Evolutionary conservation across 2,888 invertebrate genomes (phyloP).

Genomic region (Polietes domitor): DNA sequence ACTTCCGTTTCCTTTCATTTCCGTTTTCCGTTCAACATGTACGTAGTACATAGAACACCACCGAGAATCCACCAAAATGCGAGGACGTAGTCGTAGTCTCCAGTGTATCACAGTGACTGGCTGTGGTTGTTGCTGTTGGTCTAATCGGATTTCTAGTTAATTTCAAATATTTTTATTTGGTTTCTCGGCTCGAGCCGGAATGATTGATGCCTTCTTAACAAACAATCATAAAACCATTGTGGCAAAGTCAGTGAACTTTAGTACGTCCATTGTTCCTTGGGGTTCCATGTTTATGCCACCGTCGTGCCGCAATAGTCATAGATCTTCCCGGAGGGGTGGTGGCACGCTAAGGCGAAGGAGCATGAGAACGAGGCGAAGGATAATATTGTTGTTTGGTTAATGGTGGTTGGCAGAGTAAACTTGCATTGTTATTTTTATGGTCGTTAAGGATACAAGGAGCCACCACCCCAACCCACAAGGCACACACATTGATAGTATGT

Average conservation of each 20-base stretch:
- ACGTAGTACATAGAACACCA: no score
- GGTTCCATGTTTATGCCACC: neutral
- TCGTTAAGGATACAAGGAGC: constrained; percentile 47
- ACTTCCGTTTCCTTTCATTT: neutral
- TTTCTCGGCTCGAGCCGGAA: neutral
- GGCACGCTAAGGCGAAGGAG: neutral
- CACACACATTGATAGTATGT: neutral
- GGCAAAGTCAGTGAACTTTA: constrained; percentile 52
- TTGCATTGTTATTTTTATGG: constrained; percentile 34
- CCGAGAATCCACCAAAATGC: no score
- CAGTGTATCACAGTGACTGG: neutral
- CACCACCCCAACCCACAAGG: neutral
- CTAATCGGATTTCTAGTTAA: constrained; percentile 5
- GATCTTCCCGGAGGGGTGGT: neutral
- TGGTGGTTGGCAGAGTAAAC: neutral
- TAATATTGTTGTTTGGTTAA: neutral
- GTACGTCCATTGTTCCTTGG: neutral
- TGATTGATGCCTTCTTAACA: constrained; percentile 61
- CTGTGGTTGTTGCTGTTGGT: neutral
- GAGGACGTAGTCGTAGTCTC: neutral
- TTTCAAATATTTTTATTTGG: constrained; percentile 1
- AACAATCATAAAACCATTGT: constrained; percentile 58
- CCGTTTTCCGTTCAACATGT: neutral
- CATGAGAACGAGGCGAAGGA: no score
- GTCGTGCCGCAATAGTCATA: neutral